Evolutionary conservation across 2,113 vertebrate species (phyloP).

Genomic region (Microtus oregoni): DNA sequence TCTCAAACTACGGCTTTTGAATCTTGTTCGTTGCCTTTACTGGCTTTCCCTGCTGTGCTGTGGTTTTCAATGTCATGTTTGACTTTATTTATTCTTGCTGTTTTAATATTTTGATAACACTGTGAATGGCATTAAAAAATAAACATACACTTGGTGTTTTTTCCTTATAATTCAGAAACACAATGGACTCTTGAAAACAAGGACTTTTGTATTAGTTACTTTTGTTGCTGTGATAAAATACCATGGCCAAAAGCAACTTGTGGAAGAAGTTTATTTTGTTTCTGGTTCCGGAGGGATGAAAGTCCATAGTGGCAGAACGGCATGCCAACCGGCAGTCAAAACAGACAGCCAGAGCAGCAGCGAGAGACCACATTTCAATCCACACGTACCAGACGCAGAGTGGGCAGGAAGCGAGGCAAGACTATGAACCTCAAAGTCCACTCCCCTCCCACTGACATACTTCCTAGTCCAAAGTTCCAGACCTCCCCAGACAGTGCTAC

Average conservation of each 20-base stretch:
- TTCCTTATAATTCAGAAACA: not conserved
- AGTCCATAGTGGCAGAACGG: not conserved
- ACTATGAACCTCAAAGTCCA: not conserved
- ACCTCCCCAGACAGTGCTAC: not conserved
- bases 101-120: not conserved
- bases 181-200: not conserved
- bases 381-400: not conserved
- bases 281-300: not conserved
- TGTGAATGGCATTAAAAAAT: not conserved
- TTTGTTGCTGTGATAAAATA: not conserved
- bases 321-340: not conserved
- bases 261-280: not conserved
- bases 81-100: not conserved
- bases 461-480: not conserved
- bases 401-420: not conserved
- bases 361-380: not conserved
- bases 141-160: not conserved
- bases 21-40: accelerated
- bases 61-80: not conserved
- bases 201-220: not conserved
- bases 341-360: not conserved
- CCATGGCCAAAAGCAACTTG: not conserved
- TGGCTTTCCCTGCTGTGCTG: too few relatives aligned
- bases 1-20: accelerated
- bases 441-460: not conserved